Base-by-base conservation (phyloP, 2,888 invertebrate genomes). In the Caenorhabditis sp. region DNA sequence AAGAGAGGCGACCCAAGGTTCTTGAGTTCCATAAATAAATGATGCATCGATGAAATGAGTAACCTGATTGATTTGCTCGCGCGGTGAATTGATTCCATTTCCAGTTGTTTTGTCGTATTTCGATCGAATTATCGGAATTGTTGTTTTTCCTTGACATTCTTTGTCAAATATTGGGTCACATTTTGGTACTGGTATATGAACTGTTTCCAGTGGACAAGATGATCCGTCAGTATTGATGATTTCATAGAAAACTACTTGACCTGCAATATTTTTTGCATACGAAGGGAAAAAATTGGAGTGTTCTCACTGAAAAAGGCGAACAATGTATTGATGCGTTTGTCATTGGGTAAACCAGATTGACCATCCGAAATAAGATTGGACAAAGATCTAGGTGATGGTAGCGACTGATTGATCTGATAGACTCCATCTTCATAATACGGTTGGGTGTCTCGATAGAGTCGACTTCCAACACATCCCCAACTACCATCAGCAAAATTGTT, bases 21-120 rank as follows among this genome's bases (percentile, higher is more conserved):
- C 95, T 86, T 94, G 95, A 62, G 94, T 95, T 88, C 95, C 96
- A 91, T 99, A 99, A 84, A 99, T 92, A 90, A 97, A 97, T 90
- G 96, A 97, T 75, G 94, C 97, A 89, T 99, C 99, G 86, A 99
- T 95, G 95, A 96, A 97, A 87, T 95, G 94, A 62, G 96, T 96
- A 89, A 95, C 94, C 89, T 94, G 93, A 90, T 99, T 97, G 87
- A 95, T 92, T 92, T 97, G 97, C 90, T 96, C 95, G 81, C 97
- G 91, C 0, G 97, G 97, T 84, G 93, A 94, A 89, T 97, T 97
- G 5, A 97, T 95, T 86, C 95, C 96, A 89, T 94, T 95, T 14
- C 97, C 97, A 6, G 97, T 97, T 64, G 91, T 91, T 53, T 93
- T 91, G 89, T 97, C 96, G 88, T 97, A 97, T 65, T 83, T 85